Base-by-base conservation (phyloP, 2,113 vertebrate genomes). In the Trematocara zebra region DNA sequence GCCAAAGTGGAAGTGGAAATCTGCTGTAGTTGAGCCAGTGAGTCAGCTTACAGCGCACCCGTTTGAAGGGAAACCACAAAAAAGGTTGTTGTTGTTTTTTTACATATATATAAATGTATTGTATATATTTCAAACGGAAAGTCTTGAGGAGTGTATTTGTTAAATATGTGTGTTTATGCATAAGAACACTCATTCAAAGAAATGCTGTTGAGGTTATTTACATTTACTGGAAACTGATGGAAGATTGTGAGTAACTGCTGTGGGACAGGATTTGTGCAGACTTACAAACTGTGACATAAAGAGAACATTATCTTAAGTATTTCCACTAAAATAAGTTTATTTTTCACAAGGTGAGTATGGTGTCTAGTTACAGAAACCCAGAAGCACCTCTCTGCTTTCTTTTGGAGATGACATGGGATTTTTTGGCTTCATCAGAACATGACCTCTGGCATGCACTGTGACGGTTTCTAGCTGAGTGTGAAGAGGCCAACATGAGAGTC, bases 1-100 rank as follows among this genome's bases (percentile, higher is more conserved):
- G 89, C 91, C 92, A 92, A 92, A 93, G 90, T 95, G 94, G 94
- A 95, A 94, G 94, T 95, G 94, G 95, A 96, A 95, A 95, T 92
- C 92, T 85, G 92, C 83, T 31, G 85, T 82, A 79, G 92, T 94
- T 85, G 85, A 93, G 88, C 91, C 86, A 84, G 83, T 95, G 95
- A 95, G 89, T 95, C 94, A 95, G 87, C 83, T 54, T 61, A 76
- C 93, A 59, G 78, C 78, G 90, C 88, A 52, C 82, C 81, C 87
- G 78, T 92, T 92, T 91, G 90, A 94, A 95, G 87, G 85, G 92
- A 94, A 95, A 92, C 94, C 94, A 44, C 94, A 69, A 83, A 61
- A 84, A 88, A 90, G 85, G 94, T 91, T 88, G 91, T 94, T 95
- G 92, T 93, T 94, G 33, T 64, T 67, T 12, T 67, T 67, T 67